Conservation (phyloP, 2,888 invertebrate genomes). For the Blomia tropicalis region DNA sequence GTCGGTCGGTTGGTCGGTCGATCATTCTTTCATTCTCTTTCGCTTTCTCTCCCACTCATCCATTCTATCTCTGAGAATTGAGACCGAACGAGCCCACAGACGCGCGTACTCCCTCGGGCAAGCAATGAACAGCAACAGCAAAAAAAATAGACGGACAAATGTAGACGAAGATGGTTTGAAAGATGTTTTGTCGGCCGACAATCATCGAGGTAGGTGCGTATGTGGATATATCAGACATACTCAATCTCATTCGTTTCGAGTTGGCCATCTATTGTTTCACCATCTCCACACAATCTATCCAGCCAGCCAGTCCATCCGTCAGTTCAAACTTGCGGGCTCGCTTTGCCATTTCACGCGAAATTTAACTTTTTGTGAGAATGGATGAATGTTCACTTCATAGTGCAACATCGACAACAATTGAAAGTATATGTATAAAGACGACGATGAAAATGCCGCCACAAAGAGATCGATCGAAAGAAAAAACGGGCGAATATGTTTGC, state of each 20-base stretch:
- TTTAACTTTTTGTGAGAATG: neutral
- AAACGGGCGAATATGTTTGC: no score
- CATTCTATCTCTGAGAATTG: no score
- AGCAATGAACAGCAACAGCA: neutral
- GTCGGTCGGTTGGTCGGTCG: no score
- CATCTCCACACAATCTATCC: constrained; percentile 4
- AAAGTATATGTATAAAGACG: neutral
- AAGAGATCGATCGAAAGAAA: no score
- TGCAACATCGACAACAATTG: neutral
- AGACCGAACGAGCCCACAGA: no score
- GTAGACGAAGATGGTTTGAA: neutral
- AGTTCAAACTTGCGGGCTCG: neutral
- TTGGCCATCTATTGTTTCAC: constrained; percentile 10
- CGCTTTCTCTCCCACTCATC: no score
- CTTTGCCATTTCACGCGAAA: neutral
- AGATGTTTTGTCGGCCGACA: neutral
- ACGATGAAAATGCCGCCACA: constrained; percentile 10
- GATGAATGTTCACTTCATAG: no score
- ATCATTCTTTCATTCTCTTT: no score
- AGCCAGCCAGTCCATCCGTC: neutral
- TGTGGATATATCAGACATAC: no score
- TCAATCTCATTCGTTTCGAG: no score
- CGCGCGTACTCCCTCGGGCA: no score
- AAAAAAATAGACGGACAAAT: neutral
- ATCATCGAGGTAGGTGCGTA: neutral